phyloP scores from a whole-genome alignment of 2,888 invertebrate genomes.

The Platycheirus albimanus region DNA sequence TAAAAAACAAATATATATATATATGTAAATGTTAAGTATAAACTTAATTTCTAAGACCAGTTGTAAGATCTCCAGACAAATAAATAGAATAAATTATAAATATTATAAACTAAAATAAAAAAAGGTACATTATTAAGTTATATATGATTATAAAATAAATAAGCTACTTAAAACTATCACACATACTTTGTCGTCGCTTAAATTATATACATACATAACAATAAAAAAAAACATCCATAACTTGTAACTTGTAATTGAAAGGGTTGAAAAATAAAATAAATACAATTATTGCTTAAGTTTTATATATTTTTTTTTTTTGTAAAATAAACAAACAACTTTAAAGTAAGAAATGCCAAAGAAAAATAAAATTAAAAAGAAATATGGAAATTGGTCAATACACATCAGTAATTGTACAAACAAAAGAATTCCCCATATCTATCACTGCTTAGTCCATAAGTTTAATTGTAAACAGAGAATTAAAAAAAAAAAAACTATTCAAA shows the following conservation, averaged over 20 bases:
- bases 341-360: slow-evolving; percentile 69
- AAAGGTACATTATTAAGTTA: slow-evolving; percentile 17
- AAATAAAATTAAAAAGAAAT: slow-evolving; percentile 43
- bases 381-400: slow-evolving; percentile 68
- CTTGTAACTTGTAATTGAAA: slow-evolving; percentile 64
- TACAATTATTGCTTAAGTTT: slow-evolving; percentile 23
- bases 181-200: slow-evolving; percentile 56
- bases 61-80: slow-evolving; percentile 74
- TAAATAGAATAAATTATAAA: slow-evolving; percentile 72
- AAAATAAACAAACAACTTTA: slow-evolving; percentile 17
- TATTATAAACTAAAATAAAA: slow-evolving; percentile 38
- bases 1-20: slow-evolving; percentile 21
- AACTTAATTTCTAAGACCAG: slow-evolving; percentile 61
- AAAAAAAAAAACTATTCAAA: slow-evolving; percentile 17
- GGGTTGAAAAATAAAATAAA: slow-evolving; percentile 45
- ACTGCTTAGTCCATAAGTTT: slow-evolving; percentile 36
- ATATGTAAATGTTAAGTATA: slow-evolving; percentile 35
- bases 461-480: slow-evolving; percentile 25
- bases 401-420: slow-evolving; percentile 70
- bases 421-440: slow-evolving; percentile 71
- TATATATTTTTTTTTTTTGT: slow-evolving; percentile 42
- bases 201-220: slow-evolving; percentile 50
- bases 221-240: slow-evolving; percentile 38
- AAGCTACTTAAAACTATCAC: slow-evolving; percentile 17
- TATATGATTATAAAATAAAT: slow-evolving; percentile 11